Base-by-base conservation (phyloP, 2,888 invertebrate species). In the Erebia aethiops region DNA sequence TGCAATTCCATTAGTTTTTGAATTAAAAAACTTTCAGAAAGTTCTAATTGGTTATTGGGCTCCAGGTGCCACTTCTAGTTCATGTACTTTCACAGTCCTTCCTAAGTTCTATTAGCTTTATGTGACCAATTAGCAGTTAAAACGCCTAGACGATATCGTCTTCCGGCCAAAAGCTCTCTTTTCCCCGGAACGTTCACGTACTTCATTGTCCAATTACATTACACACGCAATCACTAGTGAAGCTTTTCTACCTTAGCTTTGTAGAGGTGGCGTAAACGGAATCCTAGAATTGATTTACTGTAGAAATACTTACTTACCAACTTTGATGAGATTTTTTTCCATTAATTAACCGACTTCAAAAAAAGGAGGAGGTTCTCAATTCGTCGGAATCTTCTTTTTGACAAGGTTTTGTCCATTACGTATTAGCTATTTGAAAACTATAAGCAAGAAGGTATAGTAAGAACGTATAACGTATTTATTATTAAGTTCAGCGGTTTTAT, bases 121-220 rank as follows among this genome's bases (percentile, higher is more conserved):
- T 72, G 72, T 61, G 64, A 62, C 67, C 70, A 72, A 72, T 72
- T 72, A 72, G 72, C 70, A 72, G 52, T 70, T 70, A 70, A 72
- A 67, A 46, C 72, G 41, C 63, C 62, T 46, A 56, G 69, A 56
- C 62, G 67, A 46, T 49, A 61, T 69, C 52, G 52, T 67, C 62
- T 70, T 70, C 72, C 67, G 67, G 69, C 49, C 18, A 26, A 71
- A 52, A 72, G 58, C 26, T 26, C 26, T 26, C 2, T 26, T 26
- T 26, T 26, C 26, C 26, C 26, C 26, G 58, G 67, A 67, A n/a
- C 58, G 49, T 63, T 14, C 57, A 70, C 52, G 21, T 58, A 62
- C 49, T 62, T 49, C 49, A 21, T 49, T 21, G 62, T 49, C 18
- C 62, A 62, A 62, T 62, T 21, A 49, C 49, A 49, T 62, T 21